Percentiles rank a stretch among this genome's conserved stretches.
phyloP scores from a whole-genome alignment of 2,888 invertebrate species.

The Achlya flavicornis region DNA sequence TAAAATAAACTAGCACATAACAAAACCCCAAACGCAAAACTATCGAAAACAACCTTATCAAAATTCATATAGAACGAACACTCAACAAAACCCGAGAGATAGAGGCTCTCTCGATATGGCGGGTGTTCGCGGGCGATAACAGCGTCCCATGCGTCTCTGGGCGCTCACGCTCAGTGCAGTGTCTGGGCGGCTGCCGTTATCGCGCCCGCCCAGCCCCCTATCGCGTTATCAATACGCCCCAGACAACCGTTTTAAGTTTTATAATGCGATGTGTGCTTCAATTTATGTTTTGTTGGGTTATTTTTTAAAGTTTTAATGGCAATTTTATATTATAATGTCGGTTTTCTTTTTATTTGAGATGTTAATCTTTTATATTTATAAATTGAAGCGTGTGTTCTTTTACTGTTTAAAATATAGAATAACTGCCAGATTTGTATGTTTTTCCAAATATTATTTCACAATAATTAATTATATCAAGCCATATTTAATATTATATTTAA shows the following conservation, averaged over 20 bases:
- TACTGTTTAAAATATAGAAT: too few species aligned
- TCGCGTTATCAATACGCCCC: constrained; percentile 56
- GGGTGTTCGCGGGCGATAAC: constrained; percentile 63
- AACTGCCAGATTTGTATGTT: too few species aligned
- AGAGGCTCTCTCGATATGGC: constrained; percentile 52
- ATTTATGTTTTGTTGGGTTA: constrained; percentile 23
- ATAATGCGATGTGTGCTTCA: constrained; percentile 45
- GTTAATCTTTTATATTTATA: too few species aligned
- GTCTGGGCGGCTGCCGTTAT: constrained; percentile 44
- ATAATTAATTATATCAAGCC: too few species aligned
- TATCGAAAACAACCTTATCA: background rate
- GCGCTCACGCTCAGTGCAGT: constrained; percentile 26
- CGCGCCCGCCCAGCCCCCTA: constrained; percentile 60
- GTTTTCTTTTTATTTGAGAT: background rate
- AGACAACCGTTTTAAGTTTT: constrained; percentile 55
- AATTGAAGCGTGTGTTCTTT: too few species aligned
- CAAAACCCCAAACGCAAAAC: constrained; percentile 1
- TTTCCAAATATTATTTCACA: too few species aligned
- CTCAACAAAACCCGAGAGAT: constrained; percentile 55
- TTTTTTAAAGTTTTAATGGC: constrained; percentile 16
- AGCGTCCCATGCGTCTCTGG: constrained; percentile 34
- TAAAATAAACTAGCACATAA: background rate
- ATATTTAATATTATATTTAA: too few species aligned
- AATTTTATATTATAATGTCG: background rate
- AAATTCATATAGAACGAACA: constrained; percentile 12